phyloP scores from a whole-genome alignment of 2,113 vertebrate genomes.

The Acrocephalus kingi region DNA sequence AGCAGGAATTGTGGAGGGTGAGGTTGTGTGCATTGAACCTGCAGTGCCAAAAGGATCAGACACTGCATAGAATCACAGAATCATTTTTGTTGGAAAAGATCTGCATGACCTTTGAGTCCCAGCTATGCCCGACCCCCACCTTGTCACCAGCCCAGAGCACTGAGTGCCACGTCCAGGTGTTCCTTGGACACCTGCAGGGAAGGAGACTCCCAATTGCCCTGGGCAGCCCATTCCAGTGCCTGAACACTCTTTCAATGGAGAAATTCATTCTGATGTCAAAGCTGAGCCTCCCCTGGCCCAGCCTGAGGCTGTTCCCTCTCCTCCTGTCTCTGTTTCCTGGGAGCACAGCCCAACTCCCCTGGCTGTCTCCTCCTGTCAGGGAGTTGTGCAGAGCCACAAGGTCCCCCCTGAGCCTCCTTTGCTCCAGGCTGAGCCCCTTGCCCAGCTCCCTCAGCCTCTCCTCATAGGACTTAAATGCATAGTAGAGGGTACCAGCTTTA shows the following conservation, averaged over 20 bases:
- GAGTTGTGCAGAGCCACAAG: neutral
- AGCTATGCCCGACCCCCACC: fast-evolving
- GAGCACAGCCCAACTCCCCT: fast-evolving
- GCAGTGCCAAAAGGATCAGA: neutral
- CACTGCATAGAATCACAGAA: neutral
- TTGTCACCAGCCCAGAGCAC: neutral
- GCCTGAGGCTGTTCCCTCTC: fast-evolving
- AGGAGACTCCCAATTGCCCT: neutral
- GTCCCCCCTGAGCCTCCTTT: neutral
- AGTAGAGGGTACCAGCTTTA: neutral
- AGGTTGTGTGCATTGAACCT: neutral
- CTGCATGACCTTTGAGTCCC: fast-evolving
- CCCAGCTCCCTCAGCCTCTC: neutral
- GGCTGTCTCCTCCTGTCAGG: neutral
- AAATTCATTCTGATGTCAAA: neutral
- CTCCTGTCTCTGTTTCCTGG: neutral
- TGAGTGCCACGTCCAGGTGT: fast-evolving
- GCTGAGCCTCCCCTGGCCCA: neutral
- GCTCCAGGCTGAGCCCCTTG: neutral
- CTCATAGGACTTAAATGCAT: neutral
- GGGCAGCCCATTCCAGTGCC: neutral
- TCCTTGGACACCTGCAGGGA: neutral
- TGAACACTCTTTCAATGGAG: too few species aligned
- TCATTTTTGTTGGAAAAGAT: neutral
- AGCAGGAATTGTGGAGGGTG: neutral